Evolutionary conservation across 2,888 invertebrate species (phyloP).

Genomic region (Sinopyrophorus schimmeli): DNA sequence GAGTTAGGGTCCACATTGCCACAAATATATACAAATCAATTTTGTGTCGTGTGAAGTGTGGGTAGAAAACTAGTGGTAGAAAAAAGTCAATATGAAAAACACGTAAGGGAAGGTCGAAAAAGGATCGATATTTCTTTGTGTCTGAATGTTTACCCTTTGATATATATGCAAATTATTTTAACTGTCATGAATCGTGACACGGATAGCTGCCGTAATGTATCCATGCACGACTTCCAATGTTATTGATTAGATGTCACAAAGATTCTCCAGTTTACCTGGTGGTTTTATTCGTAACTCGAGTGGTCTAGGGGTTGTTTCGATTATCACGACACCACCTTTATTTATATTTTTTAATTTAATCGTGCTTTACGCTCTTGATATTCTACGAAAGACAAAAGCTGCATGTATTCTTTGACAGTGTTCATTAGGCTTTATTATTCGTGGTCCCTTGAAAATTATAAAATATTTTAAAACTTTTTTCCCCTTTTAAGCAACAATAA

Average conservation of each 20-base stretch:
- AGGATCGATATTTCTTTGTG: constrained; percentile 8
- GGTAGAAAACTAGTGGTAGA: constrained; percentile 2
- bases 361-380: no score
- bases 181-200: constrained; percentile 11
- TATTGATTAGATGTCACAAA: constrained; percentile 15
- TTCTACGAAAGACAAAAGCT: no score
- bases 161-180: constrained; percentile 15
- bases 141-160: constrained; percentile 10
- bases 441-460: no score
- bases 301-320: background rate
- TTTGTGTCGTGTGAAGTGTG: constrained; percentile 4
- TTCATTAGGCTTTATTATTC: no score
- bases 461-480: no score
- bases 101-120: constrained; percentile 10
- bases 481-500: no score
- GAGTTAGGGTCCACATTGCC: no score
- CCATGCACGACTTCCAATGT: constrained; percentile 6
- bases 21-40: no score
- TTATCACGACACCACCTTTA: no score
- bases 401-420: no score
- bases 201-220: constrained; percentile 12
- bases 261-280: constrained; percentile 1
- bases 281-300: constrained; percentile 4
- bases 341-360: no score
- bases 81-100: constrained; percentile 12